A percentile compares a stretch with the other conserved stretches of the same genome.
Evolutionary conservation across 2,113 vertebrate genomes (phyloP).

Genomic region (Telmatochromis brichardi): DNA sequence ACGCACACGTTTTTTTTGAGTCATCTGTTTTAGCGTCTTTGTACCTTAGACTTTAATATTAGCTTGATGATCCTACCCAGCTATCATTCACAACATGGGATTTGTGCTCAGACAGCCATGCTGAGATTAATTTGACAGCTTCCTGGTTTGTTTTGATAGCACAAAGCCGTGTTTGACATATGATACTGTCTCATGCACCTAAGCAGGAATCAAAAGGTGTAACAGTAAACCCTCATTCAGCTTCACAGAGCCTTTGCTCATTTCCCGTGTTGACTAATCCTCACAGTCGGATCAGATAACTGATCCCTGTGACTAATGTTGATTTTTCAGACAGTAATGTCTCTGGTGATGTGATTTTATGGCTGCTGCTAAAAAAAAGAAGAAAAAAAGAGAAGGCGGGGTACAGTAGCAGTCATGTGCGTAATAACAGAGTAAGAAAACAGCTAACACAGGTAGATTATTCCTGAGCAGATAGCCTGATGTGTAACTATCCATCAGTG

Average conservation of each 20-base stretch:
- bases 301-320: slow-evolving; percentile 25
- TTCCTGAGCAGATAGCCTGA: neutral
- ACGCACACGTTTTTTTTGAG: neutral
- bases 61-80: neutral
- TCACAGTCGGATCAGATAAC: neutral
- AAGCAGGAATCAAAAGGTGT: slow-evolving; percentile 28
- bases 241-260: neutral
- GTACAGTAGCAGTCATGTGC: neutral
- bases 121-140: slow-evolving; percentile 25
- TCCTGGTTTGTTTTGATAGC: slow-evolving; percentile 30
- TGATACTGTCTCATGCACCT: slow-evolving; percentile 11
- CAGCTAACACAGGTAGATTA: neutral
- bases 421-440: neutral
- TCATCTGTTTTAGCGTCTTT: neutral
- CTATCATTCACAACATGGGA: neutral
- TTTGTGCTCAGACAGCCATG: neutral
- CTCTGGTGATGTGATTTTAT: neutral
- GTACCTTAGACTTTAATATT: neutral
- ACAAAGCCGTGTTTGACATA: slow-evolving; percentile 22
- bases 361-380: neutral
- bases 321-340: slow-evolving; percentile 13
- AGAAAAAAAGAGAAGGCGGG: neutral
- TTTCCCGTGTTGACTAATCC: slow-evolving; percentile 29
- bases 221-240: slow-evolving; percentile 28
- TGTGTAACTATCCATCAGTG: neutral